Base-by-base conservation (phyloP, 2,888 invertebrate species). In the Tenthredo livida region DNA sequence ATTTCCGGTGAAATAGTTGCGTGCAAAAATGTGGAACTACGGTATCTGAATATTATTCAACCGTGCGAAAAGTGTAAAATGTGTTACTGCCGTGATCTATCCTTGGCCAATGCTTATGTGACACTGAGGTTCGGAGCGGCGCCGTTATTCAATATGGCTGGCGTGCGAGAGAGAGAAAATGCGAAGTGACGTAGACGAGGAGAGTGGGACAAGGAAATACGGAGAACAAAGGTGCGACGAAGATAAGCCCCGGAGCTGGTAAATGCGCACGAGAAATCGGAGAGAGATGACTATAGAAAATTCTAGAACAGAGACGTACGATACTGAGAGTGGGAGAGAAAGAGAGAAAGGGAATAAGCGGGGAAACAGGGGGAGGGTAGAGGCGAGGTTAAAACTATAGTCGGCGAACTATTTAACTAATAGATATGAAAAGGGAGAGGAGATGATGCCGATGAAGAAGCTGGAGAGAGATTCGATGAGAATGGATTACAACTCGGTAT, bases 21-120 rank as follows among this genome's bases (percentile, higher is more conserved):
- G 17, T n/a, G n/a, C 5, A 54, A n/a, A 54, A n/a, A n/a, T n/a
- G n/a, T n/a, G n/a, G 6, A n/a, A 54, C n/a, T n/a, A n/a, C 54
- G 54, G 2, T 54, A 33, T 67, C 33, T 33, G 33, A 70, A 80
- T 17, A 1, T 43, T 21, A 12, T 58, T 5, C 67, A 61, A 54
- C 17, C 5, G 47, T 43, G 70, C 50, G n/a, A 25, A 7, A 37
- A 61, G 40, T 61, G 10, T 15, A 80, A 37, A 15, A 61, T 80
- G 21, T 21, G 80, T 78, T 40, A 15, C 33, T 12, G 40, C 5
- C 61, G 85, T 86, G 87, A 88, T 86, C 86, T 88, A 88, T 88
- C 87, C 87, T 80, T 87, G 85, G 65, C 86, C 77, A 85, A 87
- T 88, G 89, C 88, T 89, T 87, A 88, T 88, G 89, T 87, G 88